Evolutionary conservation across 1,140 invertebrate genomes (phyloP), one percentile per base, ranked within the genome.

Genomic region (Hydropsyche tenuis): DNA sequence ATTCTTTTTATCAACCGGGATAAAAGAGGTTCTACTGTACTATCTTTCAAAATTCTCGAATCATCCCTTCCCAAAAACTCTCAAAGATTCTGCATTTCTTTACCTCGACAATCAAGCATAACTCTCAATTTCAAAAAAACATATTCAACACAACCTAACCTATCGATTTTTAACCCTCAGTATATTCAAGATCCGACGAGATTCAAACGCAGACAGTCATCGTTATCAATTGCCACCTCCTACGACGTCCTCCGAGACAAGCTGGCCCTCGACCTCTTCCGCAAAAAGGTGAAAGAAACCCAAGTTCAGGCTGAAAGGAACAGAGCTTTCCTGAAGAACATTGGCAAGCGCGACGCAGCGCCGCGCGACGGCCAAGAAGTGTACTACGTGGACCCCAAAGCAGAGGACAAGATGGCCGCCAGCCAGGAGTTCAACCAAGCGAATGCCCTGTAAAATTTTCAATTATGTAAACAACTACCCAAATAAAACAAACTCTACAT

Each of bases 221-320:
- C 91, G 48, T 85, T 93, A 46, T 93, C 91, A 53, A 92, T 93
- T 80, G 91, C 91, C 78, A 92, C 91, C 83, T 91, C 92, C 7
- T 85, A 93, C 86, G 91, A 93, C 81, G 90, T 93, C 37, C 86
- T 93, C 1, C 88, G 92, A 64, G 90, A 92, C 80, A 85, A 91
- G 77, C 85, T 93, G 70, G 81, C 92, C 43, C 81, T 93, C 65
- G 92, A 93, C 83, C 90, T 93, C 63, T 90, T 90, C 23, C 86
- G 91, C 78, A 89, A 91, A 80, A 88, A 91, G 81, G 90, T 90
- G 85, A 87, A 90, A 73, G 83, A 87, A 64, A 87, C 85, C 79
- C 23, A 60, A 23, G 11, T 60, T 9, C 56, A 60, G 25, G 87
- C 87, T 12, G 86, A 86, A 74, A 83, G 83, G 77, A 88, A 88